These are phyloP conservation scores for Ctenosaura bakeri DNA, from an alignment of 2,797 vertebrate genomes.

Conservation along the genomic window DNA sequence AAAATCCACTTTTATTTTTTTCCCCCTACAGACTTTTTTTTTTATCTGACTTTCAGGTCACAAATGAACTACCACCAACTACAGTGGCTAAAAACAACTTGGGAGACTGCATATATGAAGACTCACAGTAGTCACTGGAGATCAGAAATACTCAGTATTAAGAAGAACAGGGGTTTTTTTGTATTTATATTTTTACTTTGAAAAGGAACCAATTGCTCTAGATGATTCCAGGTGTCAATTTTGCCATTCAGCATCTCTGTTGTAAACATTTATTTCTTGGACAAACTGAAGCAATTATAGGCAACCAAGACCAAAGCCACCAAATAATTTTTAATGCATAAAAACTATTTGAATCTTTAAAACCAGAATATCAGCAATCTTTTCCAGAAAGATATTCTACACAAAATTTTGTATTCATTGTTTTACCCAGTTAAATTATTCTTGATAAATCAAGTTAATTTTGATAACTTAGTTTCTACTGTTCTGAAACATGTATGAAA, in stretches of 20 bases:
- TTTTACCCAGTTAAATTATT: neutral
- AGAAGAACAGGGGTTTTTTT: neutral
- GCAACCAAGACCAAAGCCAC: neutral
- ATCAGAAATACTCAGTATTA: conserved; percentile 39
- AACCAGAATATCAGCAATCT: conserved; percentile 21
- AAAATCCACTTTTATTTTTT: conserved; percentile 34
- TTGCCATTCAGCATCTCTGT: neutral
- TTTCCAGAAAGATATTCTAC: neutral
- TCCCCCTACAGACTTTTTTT: conserved; percentile 35
- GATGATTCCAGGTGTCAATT: conserved; percentile 10
- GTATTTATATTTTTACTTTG: neutral
- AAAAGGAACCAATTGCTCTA: conserved; percentile 28
- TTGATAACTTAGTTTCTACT: neutral
- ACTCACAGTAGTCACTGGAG: neutral
- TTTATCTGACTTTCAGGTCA: conserved; percentile 29
- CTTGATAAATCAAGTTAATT: too few relatives aligned
- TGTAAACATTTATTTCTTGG: conserved; percentile 3
- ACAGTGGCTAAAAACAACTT: conserved; percentile 50
- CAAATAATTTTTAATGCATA: neutral
- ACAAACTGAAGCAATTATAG: neutral
- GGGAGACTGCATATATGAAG: conserved; percentile 13
- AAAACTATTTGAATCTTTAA: neutral
- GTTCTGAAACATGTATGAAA: neutral
- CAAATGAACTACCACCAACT: conserved; percentile 48
- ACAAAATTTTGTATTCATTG: conserved; percentile 6